These are phyloP conservation scores for Sander lucioperca DNA, from an alignment of 2,113 vertebrate species.

Conservation along the genomic window DNA sequence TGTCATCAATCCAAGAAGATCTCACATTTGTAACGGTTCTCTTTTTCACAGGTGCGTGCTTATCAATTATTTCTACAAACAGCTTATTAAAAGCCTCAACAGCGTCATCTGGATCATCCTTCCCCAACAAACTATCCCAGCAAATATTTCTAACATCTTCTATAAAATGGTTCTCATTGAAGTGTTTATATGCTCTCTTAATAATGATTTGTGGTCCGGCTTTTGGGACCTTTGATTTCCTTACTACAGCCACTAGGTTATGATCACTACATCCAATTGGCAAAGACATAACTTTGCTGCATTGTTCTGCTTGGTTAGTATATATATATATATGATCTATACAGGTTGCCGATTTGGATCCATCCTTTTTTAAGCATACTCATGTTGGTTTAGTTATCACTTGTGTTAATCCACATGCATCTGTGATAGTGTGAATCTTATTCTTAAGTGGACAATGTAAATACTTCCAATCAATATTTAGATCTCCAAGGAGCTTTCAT, in stretches of 20 bases:
- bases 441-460: not conserved
- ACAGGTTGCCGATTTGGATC: not conserved
- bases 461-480: too few species aligned
- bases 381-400: not conserved
- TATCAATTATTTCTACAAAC: too few species aligned
- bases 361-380: not conserved
- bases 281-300: not conserved
- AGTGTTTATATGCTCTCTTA: not conserved
- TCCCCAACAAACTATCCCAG: too few species aligned
- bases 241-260: not conserved
- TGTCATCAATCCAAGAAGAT: too few species aligned
- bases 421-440: not conserved
- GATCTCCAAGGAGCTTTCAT: not conserved
- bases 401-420: not conserved
- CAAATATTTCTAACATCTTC: not conserved
- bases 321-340: not conserved
- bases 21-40: too few species aligned
- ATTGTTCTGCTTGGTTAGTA: not conserved
- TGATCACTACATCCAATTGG: not conserved
- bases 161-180: not conserved
- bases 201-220: not conserved
- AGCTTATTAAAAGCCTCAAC: too few species aligned
- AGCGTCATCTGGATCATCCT: not conserved
- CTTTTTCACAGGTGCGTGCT: too few species aligned
- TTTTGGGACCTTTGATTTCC: not conserved